These are phyloP conservation scores for Megaceryle maxima DNA, from an alignment of 2,113 vertebrate genomes.

Conservation along the genomic window DNA sequence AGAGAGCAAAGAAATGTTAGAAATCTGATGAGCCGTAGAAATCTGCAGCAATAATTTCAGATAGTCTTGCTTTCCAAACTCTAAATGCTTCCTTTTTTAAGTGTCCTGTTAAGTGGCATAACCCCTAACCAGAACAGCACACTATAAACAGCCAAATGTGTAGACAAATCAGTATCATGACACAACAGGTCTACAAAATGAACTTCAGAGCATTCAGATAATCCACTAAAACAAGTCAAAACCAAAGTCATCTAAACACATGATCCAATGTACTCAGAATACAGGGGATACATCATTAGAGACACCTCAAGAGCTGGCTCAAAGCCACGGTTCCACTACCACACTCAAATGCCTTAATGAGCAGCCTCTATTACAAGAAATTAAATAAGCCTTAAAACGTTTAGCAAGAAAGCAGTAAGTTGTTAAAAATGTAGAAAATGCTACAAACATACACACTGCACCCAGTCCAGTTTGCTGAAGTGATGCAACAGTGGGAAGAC, in stretches of 20 bases:
- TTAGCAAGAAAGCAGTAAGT: neutral
- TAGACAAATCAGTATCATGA: neutral
- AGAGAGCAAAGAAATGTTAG: slow-evolving; percentile 65
- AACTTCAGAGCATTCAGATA: neutral
- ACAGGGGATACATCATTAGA: neutral
- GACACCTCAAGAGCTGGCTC: neutral
- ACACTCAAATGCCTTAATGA: neutral
- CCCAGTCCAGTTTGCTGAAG: neutral
- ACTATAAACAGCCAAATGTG: neutral
- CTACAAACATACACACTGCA: neutral
- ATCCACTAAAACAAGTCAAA: neutral
- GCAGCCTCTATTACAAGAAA: neutral
- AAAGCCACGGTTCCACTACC: neutral
- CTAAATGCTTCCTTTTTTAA: neutral
- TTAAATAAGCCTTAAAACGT: neutral
- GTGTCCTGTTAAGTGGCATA: neutral
- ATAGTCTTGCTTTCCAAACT: neutral
- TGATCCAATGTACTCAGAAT: neutral
- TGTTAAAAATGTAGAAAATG: neutral
- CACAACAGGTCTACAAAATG: neutral
- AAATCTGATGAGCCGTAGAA: neutral
- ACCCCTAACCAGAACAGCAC: neutral
- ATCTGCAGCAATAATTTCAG: neutral
- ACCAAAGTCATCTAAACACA: neutral
- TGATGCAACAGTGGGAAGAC: neutral